Conservation (phyloP, 2,113 vertebrate species). For the Coregonus clupeaformis region DNA sequence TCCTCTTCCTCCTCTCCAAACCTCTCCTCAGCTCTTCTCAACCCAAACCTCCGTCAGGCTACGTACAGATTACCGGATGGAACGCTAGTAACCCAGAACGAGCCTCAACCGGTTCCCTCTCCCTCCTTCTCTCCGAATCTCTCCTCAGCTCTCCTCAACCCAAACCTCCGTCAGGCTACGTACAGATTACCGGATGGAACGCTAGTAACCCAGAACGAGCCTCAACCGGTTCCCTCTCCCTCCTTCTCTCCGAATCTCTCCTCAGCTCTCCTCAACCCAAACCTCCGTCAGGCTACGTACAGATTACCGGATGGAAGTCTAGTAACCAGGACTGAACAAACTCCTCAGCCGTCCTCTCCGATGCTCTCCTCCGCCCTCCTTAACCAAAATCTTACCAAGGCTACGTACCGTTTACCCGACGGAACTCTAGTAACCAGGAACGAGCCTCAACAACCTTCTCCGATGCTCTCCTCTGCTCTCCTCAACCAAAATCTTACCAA, state of each 20-base stretch:
- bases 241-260: conserved; percentile 54
- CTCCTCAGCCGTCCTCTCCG: conserved; percentile 31
- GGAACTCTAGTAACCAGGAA: neutral
- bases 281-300: conserved; percentile 48
- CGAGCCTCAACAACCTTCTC: neutral
- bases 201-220: conserved; percentile 58
- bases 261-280: conserved; percentile 52
- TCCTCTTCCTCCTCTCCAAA: neutral
- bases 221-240: conserved; percentile 36
- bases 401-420: conserved; percentile 57
- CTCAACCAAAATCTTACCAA: conserved; percentile 51
- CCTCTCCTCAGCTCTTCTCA: conserved; percentile 66
- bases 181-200: conserved; percentile 71
- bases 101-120: conserved; percentile 40
- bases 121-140: conserved; percentile 50
- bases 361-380: conserved; percentile 62
- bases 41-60: conserved; percentile 61
- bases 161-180: conserved; percentile 44
- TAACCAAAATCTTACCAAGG: conserved; percentile 53
- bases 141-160: conserved; percentile 55
- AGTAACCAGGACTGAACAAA: conserved; percentile 42
- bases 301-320: conserved; percentile 54
- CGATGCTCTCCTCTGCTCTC: conserved; percentile 8
- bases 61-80: conserved; percentile 70
- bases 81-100: conserved; percentile 60